Base-by-base conservation (phyloP, 2,113 vertebrate species). In the Oncorhynchus keta region DNA sequence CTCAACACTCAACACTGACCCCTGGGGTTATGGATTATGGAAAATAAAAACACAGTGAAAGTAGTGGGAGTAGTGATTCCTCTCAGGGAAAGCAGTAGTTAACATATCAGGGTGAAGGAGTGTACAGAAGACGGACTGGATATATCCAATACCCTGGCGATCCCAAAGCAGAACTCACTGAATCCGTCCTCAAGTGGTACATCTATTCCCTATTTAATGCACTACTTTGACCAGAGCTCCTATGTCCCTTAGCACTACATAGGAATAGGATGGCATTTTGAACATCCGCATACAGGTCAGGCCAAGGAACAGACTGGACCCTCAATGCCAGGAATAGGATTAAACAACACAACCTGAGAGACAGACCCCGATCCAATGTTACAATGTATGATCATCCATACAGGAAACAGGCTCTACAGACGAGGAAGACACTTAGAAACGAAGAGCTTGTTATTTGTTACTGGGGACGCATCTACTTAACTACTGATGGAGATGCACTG, bases 101-200 rank as follows among this genome's bases (percentile, higher is more conserved):
- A 90, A 90, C 91, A 90, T 86, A 91, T 87, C 77, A 84, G 88
- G 91, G 89, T 86, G 74, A 90, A 91, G 88, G 84, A 88, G 87
- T 91, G 85, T 73, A 83, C 84, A 74, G 85, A 86, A 88, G 89
- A 93, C 88, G 85, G 90, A 90, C 92, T 89, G 89, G 89, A 92
- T 90, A 89, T 92, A 91, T 92, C 82, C 89, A 94, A 93, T 93
- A 92, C 75, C 51, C 86, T 89, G 87, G 89, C 85, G 88, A 90
- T 76, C 86, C 80, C 82, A 89, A 84, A 86, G 84, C 69, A 91
- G 89, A 20, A 18, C 66, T 68, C 49, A 14, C 49, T 51, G 49
- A 12, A 51, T 11, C 2, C 13, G 13, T 51, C 49, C 28, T 28
- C 13, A 51, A 51, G 14, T 51, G 49, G 9, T 2, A 11, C 49